Evolutionary conservation across 2,888 invertebrate species (phyloP), one percentile per base, ranked within the genome.

Genomic region (Rutpela maculata): DNA sequence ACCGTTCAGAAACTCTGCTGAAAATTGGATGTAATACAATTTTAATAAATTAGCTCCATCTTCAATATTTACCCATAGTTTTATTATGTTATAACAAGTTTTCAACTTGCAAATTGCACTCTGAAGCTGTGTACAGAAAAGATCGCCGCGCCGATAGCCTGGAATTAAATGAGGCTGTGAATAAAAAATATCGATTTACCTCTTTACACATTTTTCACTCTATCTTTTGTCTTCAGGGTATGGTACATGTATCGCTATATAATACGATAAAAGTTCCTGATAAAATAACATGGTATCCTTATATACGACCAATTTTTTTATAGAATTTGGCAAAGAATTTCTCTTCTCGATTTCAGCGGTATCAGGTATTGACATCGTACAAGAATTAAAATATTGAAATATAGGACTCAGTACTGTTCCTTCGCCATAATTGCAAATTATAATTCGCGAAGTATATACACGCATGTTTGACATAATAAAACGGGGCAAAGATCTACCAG

Each of bases 81-180:
- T 31, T 18, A 35, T 31, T 10, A 7, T 35, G 50, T n/a, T 50
- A 6, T 63, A 35, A 35, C 17, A 17, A 35, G 35, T 35, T 17
- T 35, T 63, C n/a, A 35, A 35, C 62, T 35, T 63, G 62, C 62
- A 63, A 35, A 35, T 63, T 60, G 15, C 60, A 60, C 26, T 60
- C 11, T 26, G n/a, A 31, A 22, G 11, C 15, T 5, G 22, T 26
- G 60, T 26, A 60, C 19, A 22, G 12, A 22, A 59, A 19, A 15
- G 22, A 12, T 59, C 11, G 22, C n/a, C n/a, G n/a, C n/a, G 0
- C 26, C 19, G n/a, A 60, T 15, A 7, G 19, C 12, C 26, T 60
- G 26, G 15, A 60, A 60, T 31, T 60, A 60, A 60, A 60, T 26
- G 22, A 26, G 7, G 10, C 15, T 15, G 31, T 26, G 22, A 15